phyloP scores from a whole-genome alignment of 2,797 vertebrate genomes.

The Myotis pilosus region DNA sequence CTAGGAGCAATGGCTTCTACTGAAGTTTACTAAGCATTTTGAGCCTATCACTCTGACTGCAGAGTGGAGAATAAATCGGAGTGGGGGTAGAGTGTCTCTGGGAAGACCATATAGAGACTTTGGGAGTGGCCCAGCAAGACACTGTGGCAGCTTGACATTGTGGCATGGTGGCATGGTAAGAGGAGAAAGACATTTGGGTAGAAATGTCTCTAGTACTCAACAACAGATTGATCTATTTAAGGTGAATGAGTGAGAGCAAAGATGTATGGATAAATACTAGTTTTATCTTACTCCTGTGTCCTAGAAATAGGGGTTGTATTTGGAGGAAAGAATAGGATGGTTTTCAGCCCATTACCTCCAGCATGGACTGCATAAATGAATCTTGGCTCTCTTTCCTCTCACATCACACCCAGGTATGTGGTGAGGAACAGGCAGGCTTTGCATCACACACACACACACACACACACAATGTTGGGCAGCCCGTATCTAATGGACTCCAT shows the following conservation, averaged over 20 bases:
- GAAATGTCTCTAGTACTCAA: background rate
- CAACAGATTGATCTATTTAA: background rate
- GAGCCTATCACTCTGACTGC: background rate
- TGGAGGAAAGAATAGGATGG: background rate
- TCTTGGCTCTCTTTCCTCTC: background rate
- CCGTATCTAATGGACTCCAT: background rate
- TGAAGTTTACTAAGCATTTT: background rate
- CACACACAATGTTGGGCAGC: background rate
- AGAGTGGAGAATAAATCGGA: background rate
- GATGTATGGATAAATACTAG: background rate
- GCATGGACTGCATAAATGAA: background rate
- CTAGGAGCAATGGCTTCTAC: background rate
- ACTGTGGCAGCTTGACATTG: background rate
- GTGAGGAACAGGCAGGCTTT: background rate
- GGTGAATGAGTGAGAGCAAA: constrained; percentile 1
- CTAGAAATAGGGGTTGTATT: background rate
- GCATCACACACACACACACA: background rate
- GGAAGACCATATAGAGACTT: background rate
- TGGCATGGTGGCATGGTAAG: background rate
- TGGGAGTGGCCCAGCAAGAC: background rate
- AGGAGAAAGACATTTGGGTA: background rate
- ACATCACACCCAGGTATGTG: background rate
- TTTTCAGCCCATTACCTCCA: background rate
- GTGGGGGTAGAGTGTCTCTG: background rate
- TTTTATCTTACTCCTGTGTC: background rate